phyloP scores from a whole-genome alignment of 2,113 vertebrate genomes.

The Cyphomyrus discorhynchus region DNA sequence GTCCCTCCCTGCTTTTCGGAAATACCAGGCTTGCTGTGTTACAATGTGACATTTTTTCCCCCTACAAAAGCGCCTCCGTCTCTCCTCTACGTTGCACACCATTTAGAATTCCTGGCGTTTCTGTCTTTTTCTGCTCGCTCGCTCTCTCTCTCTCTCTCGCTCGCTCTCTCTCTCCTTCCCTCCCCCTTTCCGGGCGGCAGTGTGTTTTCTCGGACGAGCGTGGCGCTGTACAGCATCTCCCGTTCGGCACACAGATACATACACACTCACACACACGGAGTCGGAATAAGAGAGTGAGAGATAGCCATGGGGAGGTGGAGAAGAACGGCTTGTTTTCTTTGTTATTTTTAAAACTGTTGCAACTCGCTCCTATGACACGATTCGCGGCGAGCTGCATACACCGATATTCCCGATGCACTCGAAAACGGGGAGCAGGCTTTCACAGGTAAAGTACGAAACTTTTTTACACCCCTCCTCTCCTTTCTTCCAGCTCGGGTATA shows the following conservation, averaged over 20 bases:
- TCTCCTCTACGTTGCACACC: not conserved
- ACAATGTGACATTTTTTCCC: not conserved
- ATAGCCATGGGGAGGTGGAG: conserved; percentile 60
- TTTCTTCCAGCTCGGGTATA: conserved; percentile 36
- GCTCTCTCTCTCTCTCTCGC: not conserved
- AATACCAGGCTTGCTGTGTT: not conserved
- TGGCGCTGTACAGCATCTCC: conserved; percentile 60
- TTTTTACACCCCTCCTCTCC: conserved; percentile 41
- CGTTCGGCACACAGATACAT: conserved; percentile 28
- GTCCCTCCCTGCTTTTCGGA: not conserved
- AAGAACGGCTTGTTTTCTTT: conserved; percentile 62
- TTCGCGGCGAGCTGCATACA: conserved; percentile 36
- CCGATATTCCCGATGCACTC: conserved; percentile 50
- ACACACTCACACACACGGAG: conserved; percentile 30
- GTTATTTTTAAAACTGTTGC: conserved; percentile 65
- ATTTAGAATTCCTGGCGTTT: conserved; percentile 13
- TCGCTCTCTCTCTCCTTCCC: not conserved
- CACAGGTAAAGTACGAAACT: conserved; percentile 61
- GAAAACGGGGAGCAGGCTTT: conserved; percentile 47
- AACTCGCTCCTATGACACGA: conserved; percentile 53
- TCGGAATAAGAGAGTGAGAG: conserved; percentile 49
- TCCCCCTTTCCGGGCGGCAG: conserved; percentile 35
- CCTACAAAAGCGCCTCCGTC: not conserved
- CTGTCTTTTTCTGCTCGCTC: not conserved
- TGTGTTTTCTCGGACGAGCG: conserved; percentile 53